These are phyloP conservation scores for Amphipyra berbera DNA, from an alignment of 2,888 invertebrate species.

Conservation along the genomic window DNA sequence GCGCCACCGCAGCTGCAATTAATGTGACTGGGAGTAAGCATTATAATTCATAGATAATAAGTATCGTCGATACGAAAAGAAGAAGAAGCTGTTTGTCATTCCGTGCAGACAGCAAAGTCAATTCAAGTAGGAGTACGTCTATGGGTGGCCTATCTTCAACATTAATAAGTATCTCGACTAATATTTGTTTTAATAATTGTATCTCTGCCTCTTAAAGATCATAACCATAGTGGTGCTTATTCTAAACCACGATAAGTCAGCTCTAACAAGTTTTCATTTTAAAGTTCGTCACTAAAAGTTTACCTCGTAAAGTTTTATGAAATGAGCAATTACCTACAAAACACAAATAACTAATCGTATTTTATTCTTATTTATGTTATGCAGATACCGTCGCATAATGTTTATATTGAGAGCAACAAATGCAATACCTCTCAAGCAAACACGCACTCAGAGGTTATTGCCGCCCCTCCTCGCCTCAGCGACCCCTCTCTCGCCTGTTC, in stretches of 20 bases:
- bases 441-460: slow-evolving; percentile 77
- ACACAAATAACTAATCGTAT: slow-evolving; percentile 24
- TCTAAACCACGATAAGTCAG: too few species aligned
- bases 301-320: neutral
- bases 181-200: too few species aligned
- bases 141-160: too few species aligned
- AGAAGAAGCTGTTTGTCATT: neutral
- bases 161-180: too few species aligned
- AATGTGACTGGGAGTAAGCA: too few species aligned
- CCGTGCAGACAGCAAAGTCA: neutral
- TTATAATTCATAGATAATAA: too few species aligned
- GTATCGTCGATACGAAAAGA: too few species aligned
- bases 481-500: slow-evolving; percentile 51
- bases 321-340: slow-evolving; percentile 2
- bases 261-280: too few species aligned
- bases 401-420: slow-evolving; percentile 66
- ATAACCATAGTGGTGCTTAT: too few species aligned
- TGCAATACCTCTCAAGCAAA: slow-evolving; percentile 77
- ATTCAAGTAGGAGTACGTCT: neutral
- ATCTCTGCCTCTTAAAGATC: too few species aligned
- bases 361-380: slow-evolving; percentile 48
- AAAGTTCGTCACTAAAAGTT: too few species aligned
- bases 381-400: slow-evolving; percentile 42
- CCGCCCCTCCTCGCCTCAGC: slow-evolving; percentile 50
- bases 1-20: too few species aligned